Conservation (phyloP, 2,113 vertebrate genomes). For the Girardinichthys multiradiatus region DNA sequence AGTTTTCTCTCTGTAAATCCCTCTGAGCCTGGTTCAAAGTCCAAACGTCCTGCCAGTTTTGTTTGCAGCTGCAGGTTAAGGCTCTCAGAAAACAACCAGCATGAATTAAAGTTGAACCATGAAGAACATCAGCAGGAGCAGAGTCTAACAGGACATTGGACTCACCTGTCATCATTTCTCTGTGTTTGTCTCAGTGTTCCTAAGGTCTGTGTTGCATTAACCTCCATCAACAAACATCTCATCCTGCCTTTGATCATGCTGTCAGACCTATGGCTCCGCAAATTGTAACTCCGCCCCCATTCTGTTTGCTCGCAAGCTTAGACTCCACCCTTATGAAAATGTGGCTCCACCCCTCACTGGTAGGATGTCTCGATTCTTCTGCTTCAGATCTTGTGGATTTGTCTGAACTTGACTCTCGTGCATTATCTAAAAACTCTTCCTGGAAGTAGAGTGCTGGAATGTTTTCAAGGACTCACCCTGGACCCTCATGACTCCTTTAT, state of each 20-base stretch:
- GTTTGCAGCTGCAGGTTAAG: no score
- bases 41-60: background rate
- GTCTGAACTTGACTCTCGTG: background rate
- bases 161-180: constrained; percentile 37
- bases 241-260: background rate
- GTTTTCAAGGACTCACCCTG: background rate
- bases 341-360: background rate
- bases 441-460: background rate
- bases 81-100: background rate
- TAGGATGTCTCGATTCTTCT: no score
- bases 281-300: background rate
- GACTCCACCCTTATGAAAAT: background rate
- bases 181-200: background rate
- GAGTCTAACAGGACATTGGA: background rate
- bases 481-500: background rate
- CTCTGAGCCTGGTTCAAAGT: background rate
- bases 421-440: background rate
- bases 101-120: background rate
- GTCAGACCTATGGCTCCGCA: background rate
- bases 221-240: background rate
- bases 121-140: background rate
- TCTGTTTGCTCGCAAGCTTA: background rate
- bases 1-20: background rate
- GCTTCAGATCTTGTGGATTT: background rate
- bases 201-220: background rate